Evolutionary conservation across 92 coral and sea anemone genomes (phyloP).

Genomic region (Phymanthus crucifer): DNA sequence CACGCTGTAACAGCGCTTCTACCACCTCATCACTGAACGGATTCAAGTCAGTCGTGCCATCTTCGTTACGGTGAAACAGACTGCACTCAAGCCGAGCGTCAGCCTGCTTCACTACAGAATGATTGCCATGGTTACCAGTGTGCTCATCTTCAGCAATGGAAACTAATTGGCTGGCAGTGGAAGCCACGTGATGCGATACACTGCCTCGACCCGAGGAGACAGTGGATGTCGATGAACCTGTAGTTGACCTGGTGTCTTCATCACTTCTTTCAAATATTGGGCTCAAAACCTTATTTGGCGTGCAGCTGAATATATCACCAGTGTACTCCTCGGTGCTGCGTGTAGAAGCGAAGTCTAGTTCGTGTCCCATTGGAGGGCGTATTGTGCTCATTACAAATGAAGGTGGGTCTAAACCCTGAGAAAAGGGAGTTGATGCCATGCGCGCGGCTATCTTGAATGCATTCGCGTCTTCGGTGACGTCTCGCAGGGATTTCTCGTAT

Average conservation of each 20-base stretch:
- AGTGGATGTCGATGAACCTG: conserved; percentile 58
- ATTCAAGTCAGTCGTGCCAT: conserved; percentile 60
- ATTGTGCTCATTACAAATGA: conserved; percentile 79
- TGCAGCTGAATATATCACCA: conserved; percentile 55
- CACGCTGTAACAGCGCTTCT: conserved; percentile 29
- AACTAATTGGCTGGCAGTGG: conserved; percentile 12
- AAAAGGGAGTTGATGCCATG: conserved; percentile 88
- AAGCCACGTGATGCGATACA: conserved; percentile 49
- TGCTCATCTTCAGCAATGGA: conserved; percentile 19
- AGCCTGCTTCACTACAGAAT: neutral
- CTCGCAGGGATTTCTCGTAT: conserved; percentile 35
- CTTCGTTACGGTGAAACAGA: conserved; percentile 26
- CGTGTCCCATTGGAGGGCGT: conserved; percentile 45
- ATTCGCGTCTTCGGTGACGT: conserved; percentile 56
- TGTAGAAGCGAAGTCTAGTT: conserved; percentile 24
- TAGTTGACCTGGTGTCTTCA: conserved; percentile 73
- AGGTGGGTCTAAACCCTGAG: conserved; percentile 48
- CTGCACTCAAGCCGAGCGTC: neutral
- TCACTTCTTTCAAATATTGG: conserved; percentile 94
- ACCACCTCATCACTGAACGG: conserved; percentile 84
- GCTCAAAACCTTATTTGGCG: conserved; percentile 81
- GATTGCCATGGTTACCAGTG: neutral
- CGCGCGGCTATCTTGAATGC: conserved; percentile 61
- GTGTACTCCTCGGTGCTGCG: conserved; percentile 18
- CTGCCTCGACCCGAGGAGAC: conserved; percentile 53